phyloP scores from a whole-genome alignment of 2,888 invertebrate genomes.

The Pristionchus exspectatus region DNA sequence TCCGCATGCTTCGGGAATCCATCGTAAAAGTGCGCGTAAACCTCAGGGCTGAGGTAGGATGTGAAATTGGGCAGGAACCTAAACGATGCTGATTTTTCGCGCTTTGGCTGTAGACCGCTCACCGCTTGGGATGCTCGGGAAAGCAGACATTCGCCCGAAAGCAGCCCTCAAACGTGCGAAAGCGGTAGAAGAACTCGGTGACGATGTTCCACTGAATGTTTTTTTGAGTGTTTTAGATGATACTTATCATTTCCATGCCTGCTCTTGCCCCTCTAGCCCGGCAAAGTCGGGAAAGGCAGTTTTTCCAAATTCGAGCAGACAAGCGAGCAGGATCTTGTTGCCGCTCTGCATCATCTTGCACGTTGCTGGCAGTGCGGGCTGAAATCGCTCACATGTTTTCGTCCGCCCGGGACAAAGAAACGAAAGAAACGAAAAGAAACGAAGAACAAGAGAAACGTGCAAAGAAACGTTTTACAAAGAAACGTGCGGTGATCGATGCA shows the following conservation, averaged over 20 bases:
- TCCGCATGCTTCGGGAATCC: background rate
- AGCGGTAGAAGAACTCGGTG: conserved; percentile 30
- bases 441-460: too few relatives aligned
- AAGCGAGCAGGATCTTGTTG: background rate
- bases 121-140: background rate
- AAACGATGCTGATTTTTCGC: background rate
- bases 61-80: background rate
- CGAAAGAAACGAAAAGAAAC: background rate
- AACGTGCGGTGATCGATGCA: too few relatives aligned
- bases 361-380: background rate
- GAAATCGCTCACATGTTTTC: background rate
- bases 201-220: background rate
- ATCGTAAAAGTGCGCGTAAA: background rate
- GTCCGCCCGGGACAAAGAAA: too few relatives aligned
- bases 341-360: background rate
- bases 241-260: background rate
- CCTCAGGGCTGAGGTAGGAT: background rate
- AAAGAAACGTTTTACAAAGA: too few relatives aligned
- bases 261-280: background rate
- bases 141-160: background rate
- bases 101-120: background rate
- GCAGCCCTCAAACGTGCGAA: background rate
- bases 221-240: background rate
- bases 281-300: background rate
- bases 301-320: background rate